These are phyloP conservation scores for Nyctibius bracteatus DNA, from an alignment of 2,113 vertebrate species.

Conservation along the genomic window DNA sequence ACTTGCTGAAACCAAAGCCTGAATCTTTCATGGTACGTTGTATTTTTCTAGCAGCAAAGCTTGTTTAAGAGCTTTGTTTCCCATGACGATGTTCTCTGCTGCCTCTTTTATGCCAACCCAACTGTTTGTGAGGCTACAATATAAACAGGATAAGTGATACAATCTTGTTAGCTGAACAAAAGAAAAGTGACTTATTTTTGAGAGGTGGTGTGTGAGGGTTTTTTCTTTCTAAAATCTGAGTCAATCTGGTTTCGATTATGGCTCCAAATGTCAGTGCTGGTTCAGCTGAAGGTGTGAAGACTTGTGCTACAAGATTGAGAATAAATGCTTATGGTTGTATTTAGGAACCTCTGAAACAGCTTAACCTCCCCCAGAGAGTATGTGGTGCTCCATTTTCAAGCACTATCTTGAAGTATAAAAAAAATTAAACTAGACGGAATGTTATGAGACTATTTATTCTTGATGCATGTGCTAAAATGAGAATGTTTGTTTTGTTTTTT, in stretches of 20 bases:
- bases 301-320: background rate
- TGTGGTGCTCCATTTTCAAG: background rate
- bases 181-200: background rate
- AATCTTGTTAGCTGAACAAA: background rate
- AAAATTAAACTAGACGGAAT: background rate
- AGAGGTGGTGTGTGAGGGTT: background rate
- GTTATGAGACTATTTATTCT: background rate
- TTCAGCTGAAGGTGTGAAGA: background rate
- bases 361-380: background rate
- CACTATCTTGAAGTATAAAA: background rate
- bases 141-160: background rate
- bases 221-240: background rate
- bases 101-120: background rate
- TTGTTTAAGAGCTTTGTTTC: background rate
- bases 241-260: background rate
- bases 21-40: accelerated
- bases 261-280: background rate
- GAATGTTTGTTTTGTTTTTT: background rate
- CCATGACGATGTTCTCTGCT: background rate
- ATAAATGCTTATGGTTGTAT: background rate
- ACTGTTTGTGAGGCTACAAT: background rate
- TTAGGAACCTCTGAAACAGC: background rate
- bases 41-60: background rate
- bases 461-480: background rate
- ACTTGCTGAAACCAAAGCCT: background rate